phyloP scores from a whole-genome alignment of 2,113 vertebrate genomes.

The Melierax canorus region DNA sequence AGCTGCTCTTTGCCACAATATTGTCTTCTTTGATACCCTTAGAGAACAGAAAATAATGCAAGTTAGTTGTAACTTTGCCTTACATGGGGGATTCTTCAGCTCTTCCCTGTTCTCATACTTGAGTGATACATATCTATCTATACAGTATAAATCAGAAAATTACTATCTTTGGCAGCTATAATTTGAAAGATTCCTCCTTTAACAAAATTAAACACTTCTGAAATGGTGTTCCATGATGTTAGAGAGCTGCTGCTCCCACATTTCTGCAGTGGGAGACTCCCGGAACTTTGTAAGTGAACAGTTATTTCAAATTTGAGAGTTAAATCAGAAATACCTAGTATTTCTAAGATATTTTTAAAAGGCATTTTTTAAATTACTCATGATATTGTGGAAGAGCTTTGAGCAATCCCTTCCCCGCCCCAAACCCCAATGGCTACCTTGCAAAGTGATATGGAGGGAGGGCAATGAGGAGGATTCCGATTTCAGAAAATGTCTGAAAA shows the following conservation, averaged over 20 bases:
- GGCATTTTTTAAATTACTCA: background rate
- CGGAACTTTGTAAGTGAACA: background rate
- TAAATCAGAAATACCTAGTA: background rate
- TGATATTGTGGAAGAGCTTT: background rate
- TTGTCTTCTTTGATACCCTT: background rate
- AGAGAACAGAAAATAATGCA: background rate
- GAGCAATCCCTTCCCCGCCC: background rate
- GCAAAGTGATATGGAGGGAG: background rate
- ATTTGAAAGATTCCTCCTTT: background rate
- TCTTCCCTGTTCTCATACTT: background rate
- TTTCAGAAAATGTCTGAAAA: background rate
- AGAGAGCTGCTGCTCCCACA: background rate
- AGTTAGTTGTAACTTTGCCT: background rate
- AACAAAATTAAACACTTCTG: background rate
- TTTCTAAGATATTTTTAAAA: background rate
- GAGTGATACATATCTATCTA: background rate
- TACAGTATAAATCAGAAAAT: background rate
- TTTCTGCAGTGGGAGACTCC: background rate
- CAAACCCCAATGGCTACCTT: background rate
- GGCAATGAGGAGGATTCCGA: background rate
- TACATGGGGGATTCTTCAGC: background rate
- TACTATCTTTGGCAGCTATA: background rate
- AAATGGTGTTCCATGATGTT: background rate
- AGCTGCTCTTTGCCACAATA: background rate
- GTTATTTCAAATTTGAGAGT: background rate